Evolutionary conservation across 2,113 vertebrate genomes (phyloP).

Genomic region (Benitochromis conjunctus): DNA sequence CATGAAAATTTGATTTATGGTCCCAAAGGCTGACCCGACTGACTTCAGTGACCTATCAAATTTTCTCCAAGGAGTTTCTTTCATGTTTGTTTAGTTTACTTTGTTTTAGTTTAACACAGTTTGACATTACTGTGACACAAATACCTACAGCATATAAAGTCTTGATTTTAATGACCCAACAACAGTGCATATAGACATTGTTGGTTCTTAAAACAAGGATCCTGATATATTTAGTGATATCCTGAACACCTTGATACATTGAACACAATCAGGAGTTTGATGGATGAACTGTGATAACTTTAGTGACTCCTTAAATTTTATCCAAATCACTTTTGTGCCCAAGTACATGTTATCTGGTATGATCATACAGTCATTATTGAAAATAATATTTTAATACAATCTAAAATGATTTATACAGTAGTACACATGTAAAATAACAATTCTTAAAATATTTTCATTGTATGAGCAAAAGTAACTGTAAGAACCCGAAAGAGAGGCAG

Average conservation of each 20-base stretch:
- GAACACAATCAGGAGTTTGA: background rate
- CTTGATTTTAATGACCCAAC: background rate
- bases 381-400: background rate
- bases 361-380: background rate
- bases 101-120: background rate
- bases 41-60: background rate
- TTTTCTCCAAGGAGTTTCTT: background rate
- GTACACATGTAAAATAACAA: background rate
- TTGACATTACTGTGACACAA: background rate
- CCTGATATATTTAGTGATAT: background rate
- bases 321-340: background rate
- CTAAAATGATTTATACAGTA: background rate
- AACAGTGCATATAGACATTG: background rate
- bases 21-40: background rate
- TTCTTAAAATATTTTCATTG: background rate
- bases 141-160: background rate
- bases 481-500: background rate
- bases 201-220: background rate
- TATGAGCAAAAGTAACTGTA: background rate
- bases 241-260: background rate
- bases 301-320: background rate
- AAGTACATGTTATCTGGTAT: background rate
- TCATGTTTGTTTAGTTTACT: too few relatives aligned
- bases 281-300: background rate
- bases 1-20: background rate